These are phyloP conservation scores for Epinotia nisella DNA, from an alignment of 2,888 invertebrate genomes.

Conservation along the genomic window DNA sequence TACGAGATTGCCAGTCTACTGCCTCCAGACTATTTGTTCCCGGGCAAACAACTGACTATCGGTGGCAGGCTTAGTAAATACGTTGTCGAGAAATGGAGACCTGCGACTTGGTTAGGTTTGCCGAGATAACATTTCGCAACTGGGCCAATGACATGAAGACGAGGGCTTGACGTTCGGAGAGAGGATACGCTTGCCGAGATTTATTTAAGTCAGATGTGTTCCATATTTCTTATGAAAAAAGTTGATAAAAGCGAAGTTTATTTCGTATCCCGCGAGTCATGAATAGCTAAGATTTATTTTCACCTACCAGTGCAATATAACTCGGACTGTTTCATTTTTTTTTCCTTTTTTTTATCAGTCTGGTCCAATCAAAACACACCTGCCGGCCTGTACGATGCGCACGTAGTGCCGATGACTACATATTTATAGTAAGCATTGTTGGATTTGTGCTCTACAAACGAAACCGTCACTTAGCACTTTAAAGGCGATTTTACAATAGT, in stretches of 20 bases:
- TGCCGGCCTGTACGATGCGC: not conserved
- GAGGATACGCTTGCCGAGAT: not conserved
- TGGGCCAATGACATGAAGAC: constrained; percentile 42
- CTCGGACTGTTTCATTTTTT: not conserved
- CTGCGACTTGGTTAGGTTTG: constrained; percentile 24
- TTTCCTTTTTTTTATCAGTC: no score
- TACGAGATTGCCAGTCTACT: constrained; percentile 27
- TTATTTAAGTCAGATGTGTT: not conserved
- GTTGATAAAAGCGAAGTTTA: not conserved
- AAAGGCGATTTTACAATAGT: constrained; percentile 37
- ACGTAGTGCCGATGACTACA: not conserved
- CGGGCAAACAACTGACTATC: constrained; percentile 12
- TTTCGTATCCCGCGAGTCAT: not conserved
- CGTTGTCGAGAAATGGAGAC: constrained; percentile 18
- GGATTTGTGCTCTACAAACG: constrained; percentile 11
- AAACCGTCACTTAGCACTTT: constrained; percentile 43
- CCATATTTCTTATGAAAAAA: not conserved
- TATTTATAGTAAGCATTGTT: constrained; percentile 5
- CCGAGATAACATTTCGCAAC: constrained; percentile 40
- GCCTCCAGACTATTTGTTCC: constrained; percentile 25
- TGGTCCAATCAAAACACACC: not conserved
- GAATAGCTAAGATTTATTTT: no score
- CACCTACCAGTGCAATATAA: not conserved
- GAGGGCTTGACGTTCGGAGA: constrained; percentile 3
- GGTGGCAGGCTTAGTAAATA: constrained; percentile 52